Evolutionary conservation across 2,113 vertebrate species (phyloP), one percentile per base, ranked within the genome.

Genomic region (Peromyscus polionotus): DNA sequence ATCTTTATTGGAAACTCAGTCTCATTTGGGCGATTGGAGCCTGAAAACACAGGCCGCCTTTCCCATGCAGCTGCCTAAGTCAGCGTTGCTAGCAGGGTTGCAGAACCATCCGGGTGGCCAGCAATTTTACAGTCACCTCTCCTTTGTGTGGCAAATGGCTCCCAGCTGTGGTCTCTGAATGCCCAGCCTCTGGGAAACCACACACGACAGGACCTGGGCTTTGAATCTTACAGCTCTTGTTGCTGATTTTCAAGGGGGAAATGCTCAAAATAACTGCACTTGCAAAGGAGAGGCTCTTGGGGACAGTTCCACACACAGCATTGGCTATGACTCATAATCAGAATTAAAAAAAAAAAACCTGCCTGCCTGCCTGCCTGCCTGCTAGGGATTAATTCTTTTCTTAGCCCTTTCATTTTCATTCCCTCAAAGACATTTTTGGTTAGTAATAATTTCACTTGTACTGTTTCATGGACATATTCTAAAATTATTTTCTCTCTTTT

Each of bases 91-190:
- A 79, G 91, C 57, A 42, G 68, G 45, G 31, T 45, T 39, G 57
- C 67, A 67, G 79, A 65, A 39, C 13, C 42, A n/a, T 88, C 83
- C 0, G 4, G 20, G 81, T 68, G 83, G 96, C 88, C 94, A 79
- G 72, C 5, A 6, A 86, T 96, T 96, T 96, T 59, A 80, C 12
- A 7, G 83, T 86, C 75, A 92, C 80, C 31, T 95, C 91, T 97
- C 61, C 45, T 96, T 94, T 85, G 76, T 97, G 76, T 73, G 57
- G 26, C 42, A 98, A 96, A 97, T 96, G 89, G 93, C 73, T 97
- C 93, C 97, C 97, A 98, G 97, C 95, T 98, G 97, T 75, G 68
- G 80, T 93, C 36, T 87, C 86, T 95, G 88, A 93, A 91, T 73
- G 68, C 39, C 33, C 65, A 8, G 88, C 28, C 79, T 86, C 81